phyloP scores from a whole-genome alignment of 1,140 invertebrate species.

The Cydia pomonella region DNA sequence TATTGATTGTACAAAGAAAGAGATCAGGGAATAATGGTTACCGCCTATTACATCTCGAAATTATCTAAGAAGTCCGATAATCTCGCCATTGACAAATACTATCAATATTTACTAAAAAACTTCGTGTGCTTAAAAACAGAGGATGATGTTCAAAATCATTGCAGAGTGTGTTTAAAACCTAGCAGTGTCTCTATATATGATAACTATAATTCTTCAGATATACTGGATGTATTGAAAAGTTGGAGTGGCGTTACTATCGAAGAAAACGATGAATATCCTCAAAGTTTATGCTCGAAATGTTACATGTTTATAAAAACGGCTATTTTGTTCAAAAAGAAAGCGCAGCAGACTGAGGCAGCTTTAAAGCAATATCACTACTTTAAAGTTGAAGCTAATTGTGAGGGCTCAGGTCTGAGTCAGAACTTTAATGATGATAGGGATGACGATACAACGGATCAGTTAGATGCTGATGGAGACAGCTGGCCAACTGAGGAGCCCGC shows the following conservation, averaged over 20 bases:
- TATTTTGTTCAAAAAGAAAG: constrained; percentile 37
- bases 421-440: not conserved
- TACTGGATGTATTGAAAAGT: constrained; percentile 47
- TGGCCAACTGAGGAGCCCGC: constrained; percentile 1
- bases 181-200: constrained; percentile 48
- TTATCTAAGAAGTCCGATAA: constrained; percentile 7
- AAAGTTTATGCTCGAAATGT: constrained; percentile 42
- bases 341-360: constrained; percentile 37
- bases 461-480: constrained; percentile 19
- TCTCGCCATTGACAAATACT: constrained; percentile 15
- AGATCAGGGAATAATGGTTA: not conserved
- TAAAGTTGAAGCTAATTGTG: not conserved
- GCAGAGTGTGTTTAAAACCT: constrained; percentile 51
- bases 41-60: constrained; percentile 22
- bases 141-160: constrained; percentile 41
- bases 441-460: not conserved
- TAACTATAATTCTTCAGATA: constrained; percentile 41
- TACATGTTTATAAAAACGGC: constrained; percentile 34
- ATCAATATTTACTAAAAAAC: constrained; percentile 21
- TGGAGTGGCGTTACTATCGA: constrained; percentile 48
- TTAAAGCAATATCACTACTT: constrained; percentile 33
- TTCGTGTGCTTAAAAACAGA: constrained; percentile 47
- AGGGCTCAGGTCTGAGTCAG: not conserved
- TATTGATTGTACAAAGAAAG: not conserved
- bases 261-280: constrained; percentile 52